Percentiles rank a stretch among this genome's conserved stretches.
phyloP scores from a whole-genome alignment of 2,888 invertebrate species.

The Synergus japonicus region DNA sequence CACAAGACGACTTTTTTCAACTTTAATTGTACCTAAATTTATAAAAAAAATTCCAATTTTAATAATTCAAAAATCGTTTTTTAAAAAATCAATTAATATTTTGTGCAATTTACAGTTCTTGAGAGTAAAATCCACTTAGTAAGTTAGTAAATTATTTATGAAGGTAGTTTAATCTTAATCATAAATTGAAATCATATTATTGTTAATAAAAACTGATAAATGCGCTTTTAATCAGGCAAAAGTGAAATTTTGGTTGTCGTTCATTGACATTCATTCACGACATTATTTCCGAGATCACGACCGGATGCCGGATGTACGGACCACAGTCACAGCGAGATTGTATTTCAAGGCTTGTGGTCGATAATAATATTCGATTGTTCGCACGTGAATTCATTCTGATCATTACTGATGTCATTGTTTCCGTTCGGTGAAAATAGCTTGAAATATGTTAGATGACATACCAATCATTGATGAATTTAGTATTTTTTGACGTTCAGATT shows the following conservation, averaged over 20 bases:
- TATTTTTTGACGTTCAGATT: background rate
- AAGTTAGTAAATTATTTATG: too few relatives aligned
- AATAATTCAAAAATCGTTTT: too few relatives aligned
- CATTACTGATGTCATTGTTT: slow-evolving; percentile 29
- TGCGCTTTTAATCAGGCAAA: background rate
- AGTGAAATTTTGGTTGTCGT: slow-evolving; percentile 23
- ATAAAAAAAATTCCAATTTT: background rate
- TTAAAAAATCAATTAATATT: too few relatives aligned
- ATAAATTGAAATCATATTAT: background rate
- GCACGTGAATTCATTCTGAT: slow-evolving; percentile 36
- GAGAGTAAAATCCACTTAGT: too few relatives aligned
- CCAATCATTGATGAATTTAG: background rate
- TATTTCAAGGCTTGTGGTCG: slow-evolving; percentile 38
- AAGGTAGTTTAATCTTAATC: too few relatives aligned
- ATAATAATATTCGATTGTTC: slow-evolving; percentile 39
- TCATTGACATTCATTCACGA: slow-evolving; percentile 61
- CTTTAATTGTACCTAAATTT: too few relatives aligned
- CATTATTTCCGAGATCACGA: slow-evolving; percentile 59
- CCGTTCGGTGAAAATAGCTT: slow-evolving; percentile 25
- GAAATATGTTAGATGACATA: slow-evolving; percentile 24
- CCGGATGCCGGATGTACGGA: slow-evolving; percentile 68
- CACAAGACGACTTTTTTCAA: background rate
- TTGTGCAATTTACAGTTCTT: too few relatives aligned
- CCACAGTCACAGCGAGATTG: slow-evolving; percentile 60
- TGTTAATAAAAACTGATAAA: background rate